phyloP scores from a whole-genome alignment of 2,888 invertebrate species.

The Drosophila setosimentum region DNA sequence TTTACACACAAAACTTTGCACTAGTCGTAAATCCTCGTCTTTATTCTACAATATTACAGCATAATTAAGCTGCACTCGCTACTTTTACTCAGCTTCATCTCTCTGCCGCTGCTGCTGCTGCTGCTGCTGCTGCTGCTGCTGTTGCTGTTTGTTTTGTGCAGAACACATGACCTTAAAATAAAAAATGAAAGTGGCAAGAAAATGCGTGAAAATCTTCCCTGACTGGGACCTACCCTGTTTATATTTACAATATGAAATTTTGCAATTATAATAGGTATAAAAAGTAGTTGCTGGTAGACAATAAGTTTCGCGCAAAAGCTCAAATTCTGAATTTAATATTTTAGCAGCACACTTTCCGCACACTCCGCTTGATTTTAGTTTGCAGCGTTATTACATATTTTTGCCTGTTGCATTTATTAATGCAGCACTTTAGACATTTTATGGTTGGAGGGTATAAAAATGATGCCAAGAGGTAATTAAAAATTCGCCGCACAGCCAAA shows the following conservation, averaged over 20 bases:
- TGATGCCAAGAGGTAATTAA: conserved; percentile 55
- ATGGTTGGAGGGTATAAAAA: conserved; percentile 38
- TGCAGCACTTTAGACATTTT: conserved; percentile 1
- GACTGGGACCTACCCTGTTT: conserved; percentile 5
- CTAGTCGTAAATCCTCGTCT: conserved; percentile 52
- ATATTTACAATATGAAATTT: not conserved
- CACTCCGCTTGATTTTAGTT: not conserved
- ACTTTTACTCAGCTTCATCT: not conserved
- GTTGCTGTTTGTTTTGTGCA: conserved; percentile 34
- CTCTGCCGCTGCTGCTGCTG: conserved; percentile 23
- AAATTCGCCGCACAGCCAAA: conserved; percentile 56
- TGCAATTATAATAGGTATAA: not conserved
- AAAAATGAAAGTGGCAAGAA: conserved; percentile 2
- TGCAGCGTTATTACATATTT: not conserved
- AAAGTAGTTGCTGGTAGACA: not conserved
- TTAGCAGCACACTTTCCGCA: not conserved
- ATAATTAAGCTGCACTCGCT: conserved; percentile 58
- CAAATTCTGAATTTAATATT: not conserved
- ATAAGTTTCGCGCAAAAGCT: not conserved
- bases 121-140: conserved; percentile 11
- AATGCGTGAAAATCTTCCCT: not conserved
- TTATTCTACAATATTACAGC: conserved; percentile 56
- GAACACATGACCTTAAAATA: conserved; percentile 53
- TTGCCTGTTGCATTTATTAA: conserved; percentile 12
- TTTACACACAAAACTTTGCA: conserved; percentile 19